Evolutionary conservation across 92 coral and sea anemone species (phyloP), one percentile per base, ranked within the genome.

Genomic region (Epizoanthus illoricatus): DNA sequence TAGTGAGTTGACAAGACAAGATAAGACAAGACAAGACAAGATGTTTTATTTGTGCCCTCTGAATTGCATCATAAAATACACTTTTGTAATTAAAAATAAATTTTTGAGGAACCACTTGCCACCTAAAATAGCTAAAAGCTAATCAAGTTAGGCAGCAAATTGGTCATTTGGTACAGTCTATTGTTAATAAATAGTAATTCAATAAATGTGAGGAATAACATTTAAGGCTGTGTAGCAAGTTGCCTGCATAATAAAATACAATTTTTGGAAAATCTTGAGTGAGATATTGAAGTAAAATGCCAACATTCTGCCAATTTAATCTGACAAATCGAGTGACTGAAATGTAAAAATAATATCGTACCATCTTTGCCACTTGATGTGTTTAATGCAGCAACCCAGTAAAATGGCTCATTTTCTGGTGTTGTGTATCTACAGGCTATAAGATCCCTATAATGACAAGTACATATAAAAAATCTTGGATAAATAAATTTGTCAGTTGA

Each of bases 61-160:
- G 69, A 65, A 65, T 65, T 65, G 69, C 45, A 42, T 42, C 45
- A 42, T 42, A 42, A 42, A 42, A 42, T 42, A 42, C 45, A 42
- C 3, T 42, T 65, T 65, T 65, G 23, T 65, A 65, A 65, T 8
- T 65, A 65, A 21, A 18, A 65, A 67, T 67, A 4, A 45, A 28
- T 36, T 69, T 69, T 39, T 69, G 52, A 69, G 73, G 19, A 69
- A 69, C 21, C 52, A 69, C 73, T 69, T 69, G 52, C 73, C 21
- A 18, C 73, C 73, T 69, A 69, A 69, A 69, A 69, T 69, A 69
- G 73, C 73, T n/a, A n/a, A 36, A 69, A 69, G 73, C 73, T 69
- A 39, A 36, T 69, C 73, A 36, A 69, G 73, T 69, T 69, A 69
- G 52, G 73, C 73, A 69, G 73, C 73, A 36, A 69, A 69, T 69